Base-by-base conservation (phyloP, 2,113 vertebrate species). In the Notothenia rossii region DNA sequence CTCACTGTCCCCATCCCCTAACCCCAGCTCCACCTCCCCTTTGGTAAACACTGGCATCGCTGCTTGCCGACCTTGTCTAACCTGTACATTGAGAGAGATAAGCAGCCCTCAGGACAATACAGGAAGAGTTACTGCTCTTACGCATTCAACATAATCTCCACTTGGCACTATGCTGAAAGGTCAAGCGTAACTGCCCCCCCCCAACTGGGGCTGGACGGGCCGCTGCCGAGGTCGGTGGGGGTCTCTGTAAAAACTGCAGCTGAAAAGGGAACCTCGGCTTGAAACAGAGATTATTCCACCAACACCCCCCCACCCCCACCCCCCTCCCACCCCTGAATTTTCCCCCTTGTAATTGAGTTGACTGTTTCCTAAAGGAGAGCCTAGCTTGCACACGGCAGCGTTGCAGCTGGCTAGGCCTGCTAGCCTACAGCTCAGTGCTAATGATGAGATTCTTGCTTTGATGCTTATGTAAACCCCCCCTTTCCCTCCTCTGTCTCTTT, bases 91-190 rank as follows among this genome's bases (percentile, higher is more conserved):
- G 81, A 83, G 83, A 68, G 85, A 90, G 89, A 93, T 93, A 93
- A 94, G 88, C 88, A 60, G 83, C 84, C 91, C 93, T 88, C 81
- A 91, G 93, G 93, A 93, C 83, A 86, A 72, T 72, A 74, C 74
- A 64, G 64, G 13, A 0, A 77, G 73, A 70, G 61, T 22, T 67
- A 25, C 64, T n/a, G 20, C 73, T 72, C 66, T 69, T 75, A 71
- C 29, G 17, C 76, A 45, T 81, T 88, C 83, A 86, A 85, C 92
- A 86, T 89, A 90, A 91, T 91, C 92, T 92, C 66, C 82, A 82
- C 79, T 88, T 75, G 62, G 75, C 13, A 50, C 73, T 54, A 69
- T 10, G 48, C 72, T 62, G 64, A 91, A 90, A 93, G 91, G 93
- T 92, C 87, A 91, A 88, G 85, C 73, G 55, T 77, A 90, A 88